These are phyloP conservation scores for Lytechinus variegatus DNA, from an alignment of 35 echinoderm and acorn worm species.

Conservation along the genomic window DNA sequence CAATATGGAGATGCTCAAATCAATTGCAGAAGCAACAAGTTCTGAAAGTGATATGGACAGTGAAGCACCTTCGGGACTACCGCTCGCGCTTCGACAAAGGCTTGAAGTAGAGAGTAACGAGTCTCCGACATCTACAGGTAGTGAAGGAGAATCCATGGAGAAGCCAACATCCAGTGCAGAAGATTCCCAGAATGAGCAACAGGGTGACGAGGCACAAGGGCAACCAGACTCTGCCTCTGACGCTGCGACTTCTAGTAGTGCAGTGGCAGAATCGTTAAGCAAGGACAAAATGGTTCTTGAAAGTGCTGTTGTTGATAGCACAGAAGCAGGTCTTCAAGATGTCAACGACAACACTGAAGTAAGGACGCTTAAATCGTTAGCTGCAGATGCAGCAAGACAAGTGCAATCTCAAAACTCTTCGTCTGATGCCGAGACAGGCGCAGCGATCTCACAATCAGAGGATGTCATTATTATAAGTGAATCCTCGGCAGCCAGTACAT, in stretches of 20 bases:
- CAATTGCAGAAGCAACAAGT: constrained; percentile 60
- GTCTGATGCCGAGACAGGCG: background rate
- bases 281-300: background rate
- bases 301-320: constrained; percentile 1
- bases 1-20: constrained; percentile 55
- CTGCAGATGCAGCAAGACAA: background rate
- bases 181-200: background rate
- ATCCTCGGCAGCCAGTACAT: background rate
- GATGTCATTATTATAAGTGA: background rate
- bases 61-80: constrained; percentile 50
- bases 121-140: constrained; percentile 7
- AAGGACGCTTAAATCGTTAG: background rate
- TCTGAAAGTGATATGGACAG: constrained; percentile 77
- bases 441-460: background rate
- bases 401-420: constrained; percentile 2
- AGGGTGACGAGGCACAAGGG: constrained; percentile 1
- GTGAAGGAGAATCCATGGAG: constrained; percentile 31
- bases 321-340: background rate
- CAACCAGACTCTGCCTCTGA: constrained; percentile 22
- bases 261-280: background rate
- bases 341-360: background rate
- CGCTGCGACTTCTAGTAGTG: background rate
- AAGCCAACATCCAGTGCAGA: constrained; percentile 21
- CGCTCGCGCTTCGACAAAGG: constrained; percentile 43
- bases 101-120: constrained; percentile 15